Base-by-base conservation (phyloP, 2,113 vertebrate genomes). In the Climacteris rufus region DNA sequence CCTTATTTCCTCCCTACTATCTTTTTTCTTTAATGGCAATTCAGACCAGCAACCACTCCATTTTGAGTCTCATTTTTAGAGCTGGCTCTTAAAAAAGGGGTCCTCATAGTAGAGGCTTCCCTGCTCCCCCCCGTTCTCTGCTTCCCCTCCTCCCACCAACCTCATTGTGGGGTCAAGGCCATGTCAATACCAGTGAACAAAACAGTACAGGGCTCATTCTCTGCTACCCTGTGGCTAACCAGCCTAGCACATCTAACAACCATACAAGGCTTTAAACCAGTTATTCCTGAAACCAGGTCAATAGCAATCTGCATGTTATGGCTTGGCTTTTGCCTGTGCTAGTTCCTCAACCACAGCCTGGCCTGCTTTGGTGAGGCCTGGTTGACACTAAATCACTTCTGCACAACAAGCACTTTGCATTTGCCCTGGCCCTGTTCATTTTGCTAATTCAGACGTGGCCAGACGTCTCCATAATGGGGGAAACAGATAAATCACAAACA, bases 71-170 rank as follows among this genome's bases (percentile, higher is more conserved):
- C 15, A n/a, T 54, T 83, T 72, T 45, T 57, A 19, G 40, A 81
- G 42, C 15, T 70, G 50, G 22, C 30, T 84, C 13, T 91, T 77
- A 70, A 28, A 65, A 77, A 87, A 40, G 15, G 9, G 27, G 28
- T 39, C 7, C 12, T 82, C 54, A 42, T 13, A n/a, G 25, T 1
- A 52, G 10, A 84, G 28, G 45, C 3, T 21, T 7, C 7, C 3
- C 24, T 59, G 44, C 19, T 52, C 6, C 33, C 33, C n/a, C 14
- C 52, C 19, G n/a, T 74, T 74, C 23, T 59, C 45, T 0, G 0
- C 30, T 88, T 78, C 17, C 15, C 18, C 35, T 92, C 39, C n/a
- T 91, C 40, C n/a, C 25, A 75, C 14, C 56, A 79, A 66, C 23
- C 4, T 42, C 25, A 30, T 4, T 20, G 7, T 30, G 44, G 15